Percentiles rank a stretch among this genome's conserved stretches.
Conservation (phyloP, 2,113 vertebrate species). For the Salvator merianae region DNA sequence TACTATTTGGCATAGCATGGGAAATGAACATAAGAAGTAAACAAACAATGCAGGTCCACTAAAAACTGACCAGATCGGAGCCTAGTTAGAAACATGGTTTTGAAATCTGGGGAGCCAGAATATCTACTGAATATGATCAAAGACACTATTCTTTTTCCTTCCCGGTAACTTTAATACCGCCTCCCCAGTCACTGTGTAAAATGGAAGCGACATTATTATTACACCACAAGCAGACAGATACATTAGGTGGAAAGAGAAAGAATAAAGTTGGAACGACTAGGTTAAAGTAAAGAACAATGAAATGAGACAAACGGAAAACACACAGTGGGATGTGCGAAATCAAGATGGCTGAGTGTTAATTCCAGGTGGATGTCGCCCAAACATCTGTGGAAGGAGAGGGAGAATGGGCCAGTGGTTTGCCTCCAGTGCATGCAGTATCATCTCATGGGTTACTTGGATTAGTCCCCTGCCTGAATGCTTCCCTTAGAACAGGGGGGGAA, state of each 20-base stretch:
- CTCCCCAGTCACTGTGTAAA: slow-evolving; percentile 29
- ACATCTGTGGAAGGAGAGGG: slow-evolving; percentile 49
- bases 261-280: slow-evolving; percentile 4
- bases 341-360: slow-evolving; percentile 40
- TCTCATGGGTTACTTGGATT: slow-evolving; percentile 74
- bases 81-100: neutral
- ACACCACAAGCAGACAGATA: slow-evolving; percentile 16
- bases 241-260: slow-evolving; percentile 15
- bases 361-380: slow-evolving; percentile 52
- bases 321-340: slow-evolving; percentile 57
- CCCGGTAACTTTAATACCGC: neutral
- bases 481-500: slow-evolving; percentile 3
- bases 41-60: no score
- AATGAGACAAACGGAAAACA: slow-evolving; percentile 39
- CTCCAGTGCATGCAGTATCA: slow-evolving; percentile 74
- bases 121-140: neutral
- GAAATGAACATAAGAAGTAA: neutral
- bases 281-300: slow-evolving; percentile 23
- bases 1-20: no score
- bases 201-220: slow-evolving; percentile 32
- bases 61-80: neutral
- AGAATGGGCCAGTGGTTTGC: slow-evolving; percentile 32
- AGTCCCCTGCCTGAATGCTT: slow-evolving; percentile 63
- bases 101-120: neutral
- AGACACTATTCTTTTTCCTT: slow-evolving; percentile 12